Evolutionary conservation across 2,797 vertebrate genomes (phyloP), one percentile per base, ranked within the genome.

Genomic region (Acipenser transmontanus): DNA sequence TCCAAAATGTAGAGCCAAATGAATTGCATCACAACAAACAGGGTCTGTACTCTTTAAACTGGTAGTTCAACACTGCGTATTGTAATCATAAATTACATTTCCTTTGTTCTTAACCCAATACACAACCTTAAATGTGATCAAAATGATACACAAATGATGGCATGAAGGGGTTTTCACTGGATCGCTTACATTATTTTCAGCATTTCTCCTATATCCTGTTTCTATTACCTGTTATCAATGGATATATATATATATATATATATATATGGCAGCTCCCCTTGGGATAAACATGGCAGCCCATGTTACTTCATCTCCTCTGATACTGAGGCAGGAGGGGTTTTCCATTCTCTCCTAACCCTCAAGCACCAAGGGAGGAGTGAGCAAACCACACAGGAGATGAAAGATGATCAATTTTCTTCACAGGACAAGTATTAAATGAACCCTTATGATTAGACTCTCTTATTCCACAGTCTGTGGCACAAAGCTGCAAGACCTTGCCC

Each of bases 361-460:
- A 56, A 7, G 73, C 66, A 72, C 10, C 47, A 52, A 60, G 66
- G 72, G 69, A 20, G 47, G 60, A 61, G 47, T 7, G 60, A 63
- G 57, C 8, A 17, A 11, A 63, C 61, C 51, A 62, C 47, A 61
- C 8, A 57, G 13, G 67, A 64, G 62, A 52, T 66, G 68, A 65
- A 69, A 65, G 63, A 54, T 76, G 56, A 54, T 54, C 52, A 54
- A 54, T 54, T 34, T 54, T n/a, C 52, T 54, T 9, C 52, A 9
- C 52, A 54, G 52, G 52, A 54, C 52, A 54, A 54, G 52, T 7
- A 54, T 54, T 54, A 54, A 54, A 54, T 54, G 52, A 54, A 54
- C 52, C 34, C 52, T 54, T 54, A 54, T 9, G 52, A 54, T 54
- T 9, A 54, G 52, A 54, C 9, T 54, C 52, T 54, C n/a, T 54